Evolutionary conservation across 2,797 vertebrate species (phyloP), one percentile per base, ranked within the genome.

Genomic region (Nyctalus aviator): DNA sequence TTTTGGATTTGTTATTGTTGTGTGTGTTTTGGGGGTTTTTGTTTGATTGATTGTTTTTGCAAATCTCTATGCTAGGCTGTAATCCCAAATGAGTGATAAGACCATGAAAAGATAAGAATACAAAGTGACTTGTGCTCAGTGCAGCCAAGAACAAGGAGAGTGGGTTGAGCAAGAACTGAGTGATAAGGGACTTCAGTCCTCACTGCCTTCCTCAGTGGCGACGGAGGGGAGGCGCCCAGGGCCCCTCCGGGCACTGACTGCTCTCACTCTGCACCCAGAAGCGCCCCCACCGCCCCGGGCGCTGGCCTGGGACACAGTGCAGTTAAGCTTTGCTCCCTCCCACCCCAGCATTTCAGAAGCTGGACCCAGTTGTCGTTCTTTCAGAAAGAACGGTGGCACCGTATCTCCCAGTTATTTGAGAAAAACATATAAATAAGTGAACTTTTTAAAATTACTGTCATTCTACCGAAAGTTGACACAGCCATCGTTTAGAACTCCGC

Each of bases 221-320:
- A 18, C 27, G 9, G 27, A 13, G 6, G 18, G 72, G 18, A 18
- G 20, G 8, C 1, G 0, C 25, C 27, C 6, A 2, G 44, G 5
- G 18, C 21, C 0, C 20, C 18, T 21, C 17, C 15, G 0, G 27
- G 46, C 17, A 13, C 59, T 13, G 12, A 57, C 57, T 1, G 25
- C 57, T 27, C 57, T 48, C 32, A 1, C 12, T 55, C 37, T 88
- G 46, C n/a, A 57, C 66, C 41, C 69, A 2, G 25, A 9, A 0
- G 3, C 6, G 25, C 12, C 12, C 41, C 59, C 8, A 0, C 6
- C 69, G n/a, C 6, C 18, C 37, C 53, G 12, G 15, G 25, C 4
- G 55, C 53, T 32, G 3, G n/a, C 44, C n/a, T 2, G 1, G 1
- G 8, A 46, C 13, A 8, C 2, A 5, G 32, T 2, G 5, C 32